Evolutionary conservation across 2,888 invertebrate species (phyloP), one percentile per base, ranked within the genome.

Genomic region (Caenorhabditis virilis): DNA sequence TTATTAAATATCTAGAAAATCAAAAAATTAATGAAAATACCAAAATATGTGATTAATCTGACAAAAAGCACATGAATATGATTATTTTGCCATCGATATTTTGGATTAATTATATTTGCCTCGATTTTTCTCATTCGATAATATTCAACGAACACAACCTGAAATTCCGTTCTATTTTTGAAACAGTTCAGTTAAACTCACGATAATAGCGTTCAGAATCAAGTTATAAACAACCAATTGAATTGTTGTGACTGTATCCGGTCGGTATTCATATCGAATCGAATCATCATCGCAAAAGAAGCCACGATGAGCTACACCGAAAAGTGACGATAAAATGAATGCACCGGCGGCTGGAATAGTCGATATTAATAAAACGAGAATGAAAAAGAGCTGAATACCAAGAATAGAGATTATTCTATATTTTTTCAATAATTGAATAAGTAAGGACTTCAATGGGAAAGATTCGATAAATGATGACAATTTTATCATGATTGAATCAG

Each of bases 281-380:
- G 59, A 57, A 33, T 75, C 71, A 49, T 75, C 75, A 39, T 73
- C 70, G 41, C 75, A 75, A 52, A 73, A 75, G 49, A 75, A 75
- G 15, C 75, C 75, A 22, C 73, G 62, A 33, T 60, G 61, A 20
- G 52, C 58, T 11, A 62, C 55, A 20, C 75, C 75, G 18, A 61
- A 51, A 6, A 64, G 43, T 9, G 45, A 53, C 1, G 74, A 70
- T n/a, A 74, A 38, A 27, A 69, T 58, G 16, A 60, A 50, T 11
- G 62, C 52, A n/a, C 57, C 46, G 11, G 64, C 67, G 13, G 61
- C 74, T 74, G 62, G n/a, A 45, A 62, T 30, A 26, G 16, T 22
- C 7, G 20, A 25, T 39, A 20, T 39, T 39, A n/a, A n/a, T n/a
- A n/a, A n/a, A n/a, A n/a, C n/a, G n/a, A n/a, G n/a, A n/a, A n/a